Evolutionary conservation across 1,140 invertebrate genomes (phyloP).

Genomic region (Penaeus indicus): DNA sequence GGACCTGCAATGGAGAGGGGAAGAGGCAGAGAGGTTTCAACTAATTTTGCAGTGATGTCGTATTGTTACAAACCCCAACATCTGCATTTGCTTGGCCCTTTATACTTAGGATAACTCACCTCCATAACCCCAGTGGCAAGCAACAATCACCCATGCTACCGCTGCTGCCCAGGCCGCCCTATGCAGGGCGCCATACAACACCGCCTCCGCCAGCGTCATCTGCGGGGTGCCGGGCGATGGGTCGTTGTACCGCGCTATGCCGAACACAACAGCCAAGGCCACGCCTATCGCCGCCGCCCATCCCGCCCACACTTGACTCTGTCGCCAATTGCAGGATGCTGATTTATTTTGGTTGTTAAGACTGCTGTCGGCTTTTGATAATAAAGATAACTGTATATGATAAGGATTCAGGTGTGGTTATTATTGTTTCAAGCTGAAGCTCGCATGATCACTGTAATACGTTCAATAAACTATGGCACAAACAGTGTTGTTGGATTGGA

Average conservation of each 20-base stretch:
- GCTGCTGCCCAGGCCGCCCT: constrained; percentile 74
- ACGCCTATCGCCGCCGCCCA: constrained; percentile 23
- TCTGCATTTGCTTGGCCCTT: too few relatives aligned
- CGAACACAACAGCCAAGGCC: constrained; percentile 34
- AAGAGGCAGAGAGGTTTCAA: background rate
- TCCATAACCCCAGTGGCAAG: constrained; percentile 80
- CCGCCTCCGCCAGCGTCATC: constrained; percentile 70
- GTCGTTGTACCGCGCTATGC: constrained; percentile 47
- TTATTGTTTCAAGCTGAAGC: too few relatives aligned
- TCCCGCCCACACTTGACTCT: constrained; percentile 32
- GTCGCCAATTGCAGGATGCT: background rate
- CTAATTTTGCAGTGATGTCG: too few relatives aligned
- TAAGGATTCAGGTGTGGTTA: too few relatives aligned
- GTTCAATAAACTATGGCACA: too few relatives aligned
- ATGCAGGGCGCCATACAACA: constrained; percentile 75
- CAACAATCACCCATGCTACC: constrained; percentile 78
- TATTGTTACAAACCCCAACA: too few relatives aligned
- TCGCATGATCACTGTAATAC: too few relatives aligned
- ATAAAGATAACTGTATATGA: too few relatives aligned
- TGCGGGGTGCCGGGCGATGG: background rate
- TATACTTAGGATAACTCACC: constrained; percentile 67
- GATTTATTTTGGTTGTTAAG: background rate
- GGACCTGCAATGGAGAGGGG: constrained; percentile 66
- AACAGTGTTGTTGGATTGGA: too few relatives aligned
- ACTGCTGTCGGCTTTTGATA: too few relatives aligned